Conservation (phyloP, 2,797 vertebrate species). For the Parauchenoglanis ngamensis region DNA sequence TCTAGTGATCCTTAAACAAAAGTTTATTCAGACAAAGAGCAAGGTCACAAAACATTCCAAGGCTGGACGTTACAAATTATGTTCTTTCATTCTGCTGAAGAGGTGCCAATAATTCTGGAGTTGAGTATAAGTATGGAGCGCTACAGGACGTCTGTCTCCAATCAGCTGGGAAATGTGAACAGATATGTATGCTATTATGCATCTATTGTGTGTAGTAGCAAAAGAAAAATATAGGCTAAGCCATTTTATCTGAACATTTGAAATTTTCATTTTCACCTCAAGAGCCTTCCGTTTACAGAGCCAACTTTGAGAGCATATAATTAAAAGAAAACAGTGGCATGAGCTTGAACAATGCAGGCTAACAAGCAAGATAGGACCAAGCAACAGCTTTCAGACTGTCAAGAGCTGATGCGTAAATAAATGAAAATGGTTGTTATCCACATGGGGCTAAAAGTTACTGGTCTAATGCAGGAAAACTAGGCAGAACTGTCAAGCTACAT, state of each 20-base stretch:
- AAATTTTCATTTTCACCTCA: slow-evolving; percentile 56
- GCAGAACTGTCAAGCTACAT: slow-evolving; percentile 8
- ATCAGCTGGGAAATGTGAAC: neutral
- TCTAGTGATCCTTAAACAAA: neutral
- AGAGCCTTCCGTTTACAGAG: slow-evolving; percentile 58
- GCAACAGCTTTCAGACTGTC: slow-evolving; percentile 59
- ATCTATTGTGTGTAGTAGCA: slow-evolving; percentile 13
- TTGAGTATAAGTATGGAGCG: neutral
- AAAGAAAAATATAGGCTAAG: slow-evolving; percentile 24
- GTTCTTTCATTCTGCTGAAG: neutral
- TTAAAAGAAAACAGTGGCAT: slow-evolving; percentile 65
- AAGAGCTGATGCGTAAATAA: slow-evolving; percentile 64
- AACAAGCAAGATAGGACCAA: slow-evolving; percentile 58
- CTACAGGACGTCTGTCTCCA: neutral
- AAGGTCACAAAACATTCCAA: neutral
- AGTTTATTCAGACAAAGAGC: neutral
- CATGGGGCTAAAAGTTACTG: slow-evolving; percentile 38
- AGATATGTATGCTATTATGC: slow-evolving; percentile 7
- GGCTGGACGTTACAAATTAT: neutral
- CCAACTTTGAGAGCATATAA: slow-evolving; percentile 62
- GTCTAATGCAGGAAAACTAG: slow-evolving; percentile 20
- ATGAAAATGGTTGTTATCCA: slow-evolving; percentile 56
- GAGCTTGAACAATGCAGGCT: slow-evolving; percentile 63
- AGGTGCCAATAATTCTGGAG: slow-evolving; percentile 8
- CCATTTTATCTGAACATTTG: slow-evolving; percentile 12